Percentiles rank a stretch among this genome's conserved stretches.
These are phyloP conservation scores for Drosophila affinis DNA, from an alignment of 2,888 invertebrate species.

Conservation along the genomic window DNA sequence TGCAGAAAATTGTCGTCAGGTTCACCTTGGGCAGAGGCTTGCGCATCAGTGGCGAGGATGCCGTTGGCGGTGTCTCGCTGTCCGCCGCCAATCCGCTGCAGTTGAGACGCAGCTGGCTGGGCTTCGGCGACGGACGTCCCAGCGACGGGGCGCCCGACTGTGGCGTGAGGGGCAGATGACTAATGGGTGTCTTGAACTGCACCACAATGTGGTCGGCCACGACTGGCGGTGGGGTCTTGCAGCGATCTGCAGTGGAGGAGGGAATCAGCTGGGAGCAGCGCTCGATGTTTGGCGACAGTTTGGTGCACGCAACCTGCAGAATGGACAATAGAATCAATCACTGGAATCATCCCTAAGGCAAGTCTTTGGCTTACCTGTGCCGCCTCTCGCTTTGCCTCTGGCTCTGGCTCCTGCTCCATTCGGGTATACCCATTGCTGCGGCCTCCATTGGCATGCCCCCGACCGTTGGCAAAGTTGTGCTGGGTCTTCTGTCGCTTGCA, in stretches of 20 bases:
- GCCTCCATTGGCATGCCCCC: slow-evolving; percentile 10
- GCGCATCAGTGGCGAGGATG: slow-evolving; percentile 63
- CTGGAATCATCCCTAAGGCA: background rate
- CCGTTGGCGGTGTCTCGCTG: slow-evolving; percentile 58
- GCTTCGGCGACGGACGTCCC: slow-evolving; percentile 47
- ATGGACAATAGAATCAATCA: background rate
- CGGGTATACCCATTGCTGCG: slow-evolving; percentile 35
- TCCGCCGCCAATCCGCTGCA: slow-evolving; percentile 44
- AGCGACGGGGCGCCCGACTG: slow-evolving; percentile 35
- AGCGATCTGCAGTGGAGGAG: slow-evolving; percentile 35
- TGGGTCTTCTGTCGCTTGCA: slow-evolving; percentile 84
- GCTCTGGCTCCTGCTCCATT: slow-evolving; percentile 48
- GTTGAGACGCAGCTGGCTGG: slow-evolving; percentile 65
- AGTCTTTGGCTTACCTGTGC: slow-evolving; percentile 8
- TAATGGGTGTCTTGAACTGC: slow-evolving; percentile 79
- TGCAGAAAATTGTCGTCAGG: slow-evolving; percentile 82
- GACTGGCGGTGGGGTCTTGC: slow-evolving; percentile 60
- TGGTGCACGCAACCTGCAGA: slow-evolving; percentile 61
- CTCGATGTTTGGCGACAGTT: slow-evolving; percentile 76
- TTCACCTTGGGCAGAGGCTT: slow-evolving; percentile 82
- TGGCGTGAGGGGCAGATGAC: slow-evolving; percentile 59
- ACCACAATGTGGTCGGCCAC: slow-evolving; percentile 43
- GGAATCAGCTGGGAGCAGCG: slow-evolving; percentile 56
- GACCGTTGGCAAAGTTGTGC: slow-evolving; percentile 73
- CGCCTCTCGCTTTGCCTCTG: slow-evolving; percentile 9